These are phyloP conservation scores for Acleris holmiana DNA, from an alignment of 2,888 invertebrate genomes.

Conservation along the genomic window DNA sequence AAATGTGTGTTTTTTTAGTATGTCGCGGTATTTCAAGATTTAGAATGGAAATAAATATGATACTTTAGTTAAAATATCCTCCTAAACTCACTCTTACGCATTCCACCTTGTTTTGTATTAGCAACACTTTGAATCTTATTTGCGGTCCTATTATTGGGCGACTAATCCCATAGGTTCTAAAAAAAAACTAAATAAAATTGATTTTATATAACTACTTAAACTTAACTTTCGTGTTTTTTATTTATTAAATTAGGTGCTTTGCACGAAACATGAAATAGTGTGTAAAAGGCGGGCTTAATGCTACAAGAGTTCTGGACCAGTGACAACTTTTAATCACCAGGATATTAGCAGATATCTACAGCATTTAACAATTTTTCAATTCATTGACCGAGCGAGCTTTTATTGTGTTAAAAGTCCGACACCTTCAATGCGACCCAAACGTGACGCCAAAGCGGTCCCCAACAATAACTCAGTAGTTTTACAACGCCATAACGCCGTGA, in stretches of 20 bases:
- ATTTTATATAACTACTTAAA: too few species aligned
- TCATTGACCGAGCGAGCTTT: conserved; percentile 20
- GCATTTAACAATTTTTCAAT: background rate
- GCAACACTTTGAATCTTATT: background rate
- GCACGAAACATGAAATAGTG: too few species aligned
- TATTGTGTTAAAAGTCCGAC: conserved; percentile 7
- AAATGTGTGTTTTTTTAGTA: background rate
- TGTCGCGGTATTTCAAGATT: background rate
- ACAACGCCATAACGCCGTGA: conserved; percentile 29
- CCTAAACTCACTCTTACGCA: too few species aligned
- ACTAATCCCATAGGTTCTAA: conserved; percentile 22
- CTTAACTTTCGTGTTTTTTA: too few species aligned
- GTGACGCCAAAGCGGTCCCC: conserved; percentile 26
- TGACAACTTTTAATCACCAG: too few species aligned
- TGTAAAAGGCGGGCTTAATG: too few species aligned
- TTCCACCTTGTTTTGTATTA: too few species aligned
- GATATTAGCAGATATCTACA: too few species aligned
- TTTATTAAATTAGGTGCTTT: too few species aligned
- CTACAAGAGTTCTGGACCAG: too few species aligned
- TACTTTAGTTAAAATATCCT: too few species aligned
- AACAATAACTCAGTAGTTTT: conserved; percentile 33
- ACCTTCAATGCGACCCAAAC: conserved; percentile 15
- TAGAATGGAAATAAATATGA: background rate
- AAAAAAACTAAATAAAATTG: too few species aligned
- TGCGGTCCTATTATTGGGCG: background rate